Base-by-base conservation (phyloP, 1,140 invertebrate genomes). In the Onthophagus taurus region DNA sequence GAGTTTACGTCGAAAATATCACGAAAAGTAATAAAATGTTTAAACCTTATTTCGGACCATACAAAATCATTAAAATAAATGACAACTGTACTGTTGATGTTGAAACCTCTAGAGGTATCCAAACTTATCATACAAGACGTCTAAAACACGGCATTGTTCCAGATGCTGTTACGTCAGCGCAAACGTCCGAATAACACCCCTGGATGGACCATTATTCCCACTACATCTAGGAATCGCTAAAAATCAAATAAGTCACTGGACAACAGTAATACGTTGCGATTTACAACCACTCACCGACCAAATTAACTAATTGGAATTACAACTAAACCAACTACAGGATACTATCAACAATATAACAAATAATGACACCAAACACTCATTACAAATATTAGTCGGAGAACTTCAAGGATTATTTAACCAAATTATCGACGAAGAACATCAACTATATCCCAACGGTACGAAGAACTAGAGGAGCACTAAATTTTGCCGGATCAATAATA, bases 1-100 rank as follows among this genome's bases (percentile, higher is more conserved):
- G 23, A n/a, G 23, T 26, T n/a, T 26, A 26, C n/a, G 23, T 26
- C n/a, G 23, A 26, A 26, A 26, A 26, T 26, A n/a, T 26, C 23
- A 26, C 23, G 6, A 7, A 26, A n/a, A 6, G 23, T n/a, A 26
- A 26, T n/a, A 26, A 26, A 26, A 26, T 26, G 23, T n/a, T 26
- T n/a, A 26, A 26, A 26, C 23, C 23, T 7, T 26, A 7, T n/a
- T 26, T 26, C 23, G 23, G 23, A 7, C 23, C 23, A 26, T 26
- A 26, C n/a, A 26, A 26, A n/a, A 26, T 26, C 6, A n/a, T 26
- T 26, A 26, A 6, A 26, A 26, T 26, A 6, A 26, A 26, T n/a
- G 23, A 26, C 6, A 26, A 26, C 23, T 6, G n/a, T 6, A 26
- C 23, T 7, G 23, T 26, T 6, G 23, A 26, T 26, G 23, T 26